Evolutionary conservation across 2,888 invertebrate species (phyloP), one percentile per base, ranked within the genome.

Genomic region (Plebejus anna): DNA sequence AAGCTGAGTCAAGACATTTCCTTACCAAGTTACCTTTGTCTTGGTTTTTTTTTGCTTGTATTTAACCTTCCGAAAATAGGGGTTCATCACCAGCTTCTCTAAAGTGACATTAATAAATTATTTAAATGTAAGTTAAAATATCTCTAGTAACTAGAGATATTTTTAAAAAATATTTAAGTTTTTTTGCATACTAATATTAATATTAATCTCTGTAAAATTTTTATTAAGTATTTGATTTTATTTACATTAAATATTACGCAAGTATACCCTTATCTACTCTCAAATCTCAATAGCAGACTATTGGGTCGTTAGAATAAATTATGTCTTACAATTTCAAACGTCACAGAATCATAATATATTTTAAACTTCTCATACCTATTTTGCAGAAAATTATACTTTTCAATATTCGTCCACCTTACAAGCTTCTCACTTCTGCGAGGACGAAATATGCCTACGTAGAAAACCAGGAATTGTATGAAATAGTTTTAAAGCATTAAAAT

Each of bases 1-100:
- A 66, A 32, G 32, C 66, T 66, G 66, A 66, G 66, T 66, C 66
- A 32, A 66, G 32, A 32, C 66, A 36, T 66, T 66, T 66, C 66
- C 66, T 66, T 13, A 2, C 22, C 22, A 22, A 22, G 22, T 22
- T 22, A 22, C 55, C 51, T 13, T 42, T 42, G 9, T 42, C 42
- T 42, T 42, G 9, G 0, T 22, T 22, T 22, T 22, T 22, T 22
- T 22, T 22, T 22, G 22, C 22, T 9, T 42, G 7, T 42, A 42
- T 47, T 47, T 47, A 47, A 9, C 11, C 47, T 11, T 47, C 9
- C 2, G 2, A 47, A 47, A 9, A 47, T 9, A 9, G 9, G 9
- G 47, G 9, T 11, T 47, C 11, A 47, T 47, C 0, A 47, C 9
- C 42, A 42, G 42, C 7, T 42, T 7, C 42, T 1, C 42, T 42